A percentile compares a stretch with the other conserved stretches of the same genome.
phyloP scores from a whole-genome alignment of 2,797 vertebrate species.

The Falco biarmicus region DNA sequence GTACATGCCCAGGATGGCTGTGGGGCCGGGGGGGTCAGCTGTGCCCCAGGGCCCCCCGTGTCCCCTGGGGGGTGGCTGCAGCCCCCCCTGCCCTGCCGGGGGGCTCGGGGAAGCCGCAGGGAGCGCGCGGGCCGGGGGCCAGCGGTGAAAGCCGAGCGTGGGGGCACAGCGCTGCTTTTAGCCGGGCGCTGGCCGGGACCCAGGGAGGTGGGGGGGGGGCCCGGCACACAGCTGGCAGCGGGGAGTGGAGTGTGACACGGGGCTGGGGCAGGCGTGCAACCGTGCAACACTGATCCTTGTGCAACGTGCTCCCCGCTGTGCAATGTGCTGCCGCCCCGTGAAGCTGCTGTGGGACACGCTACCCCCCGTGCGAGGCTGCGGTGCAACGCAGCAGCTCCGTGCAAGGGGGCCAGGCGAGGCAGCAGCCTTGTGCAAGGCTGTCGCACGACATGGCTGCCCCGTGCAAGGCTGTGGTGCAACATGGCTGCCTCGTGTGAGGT shows the following conservation, averaged over 20 bases:
- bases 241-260: not conserved
- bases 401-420: too few relatives aligned
- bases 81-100: not conserved
- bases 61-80: not conserved
- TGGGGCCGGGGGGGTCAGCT: not conserved
- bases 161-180: not conserved
- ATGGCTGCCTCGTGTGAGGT: too few relatives aligned
- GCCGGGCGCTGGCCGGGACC: not conserved
- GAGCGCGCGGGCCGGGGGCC: not conserved
- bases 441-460: too few relatives aligned
- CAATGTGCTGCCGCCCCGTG: not conserved
- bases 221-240: not conserved
- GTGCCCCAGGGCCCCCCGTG: not conserved
- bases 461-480: too few relatives aligned
- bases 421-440: too few relatives aligned
- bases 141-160: not conserved
- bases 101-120: not conserved
- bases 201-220: not conserved
- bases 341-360: too few relatives aligned
- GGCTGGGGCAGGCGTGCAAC: not conserved
- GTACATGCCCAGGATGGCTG: slow-evolving; percentile 98
- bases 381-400: not conserved
- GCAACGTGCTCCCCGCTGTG: not conserved
- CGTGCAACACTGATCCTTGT: not conserved
- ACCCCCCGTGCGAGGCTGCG: too few relatives aligned